Evolutionary conservation across 92 coral and sea anemone species (phyloP).

Genomic region (Phenganax marumi): DNA sequence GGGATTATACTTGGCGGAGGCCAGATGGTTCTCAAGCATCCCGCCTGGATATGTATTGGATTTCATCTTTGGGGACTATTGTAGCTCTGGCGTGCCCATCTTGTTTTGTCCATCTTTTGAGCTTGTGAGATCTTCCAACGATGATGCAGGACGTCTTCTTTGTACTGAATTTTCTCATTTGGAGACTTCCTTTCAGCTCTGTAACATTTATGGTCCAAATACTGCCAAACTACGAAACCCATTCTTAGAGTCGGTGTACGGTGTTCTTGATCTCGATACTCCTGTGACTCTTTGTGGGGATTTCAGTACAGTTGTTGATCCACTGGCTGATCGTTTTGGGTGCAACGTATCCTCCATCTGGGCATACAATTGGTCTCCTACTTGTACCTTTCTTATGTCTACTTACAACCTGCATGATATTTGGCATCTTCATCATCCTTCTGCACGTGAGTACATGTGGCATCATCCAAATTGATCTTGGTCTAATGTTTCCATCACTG

Average conservation of each 20-base stretch:
- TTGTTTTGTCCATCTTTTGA: background rate
- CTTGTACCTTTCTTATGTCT: background rate
- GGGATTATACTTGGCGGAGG: too few relatives aligned
- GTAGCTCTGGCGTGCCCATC: slow-evolving; percentile 25
- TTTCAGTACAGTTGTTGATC: slow-evolving; percentile 4
- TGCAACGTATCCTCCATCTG: background rate
- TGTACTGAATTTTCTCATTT: background rate
- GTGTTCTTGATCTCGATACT: background rate
- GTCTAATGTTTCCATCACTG: background rate
- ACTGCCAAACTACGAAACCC: background rate
- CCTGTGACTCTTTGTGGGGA: slow-evolving; percentile 11
- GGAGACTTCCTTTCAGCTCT: background rate
- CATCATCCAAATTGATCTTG: slow-evolving; percentile 29
- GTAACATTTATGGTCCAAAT: slow-evolving; percentile 43
- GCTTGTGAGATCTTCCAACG: background rate
- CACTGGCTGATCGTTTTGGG: background rate
- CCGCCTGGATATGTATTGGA: too few relatives aligned
- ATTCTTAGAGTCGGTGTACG: slow-evolving; percentile 40
- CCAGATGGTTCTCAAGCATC: too few relatives aligned
- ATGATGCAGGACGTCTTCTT: background rate
- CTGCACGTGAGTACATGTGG: slow-evolving; percentile 25
- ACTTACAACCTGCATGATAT: background rate
- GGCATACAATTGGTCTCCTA: slow-evolving; percentile 37
- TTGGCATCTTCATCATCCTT: slow-evolving; percentile 53
- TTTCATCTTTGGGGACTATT: slow-evolving; percentile 26